Percentiles rank a stretch among this genome's conserved stretches.
phyloP scores from a whole-genome alignment of 2,113 vertebrate species.

The Python bivittatus region DNA sequence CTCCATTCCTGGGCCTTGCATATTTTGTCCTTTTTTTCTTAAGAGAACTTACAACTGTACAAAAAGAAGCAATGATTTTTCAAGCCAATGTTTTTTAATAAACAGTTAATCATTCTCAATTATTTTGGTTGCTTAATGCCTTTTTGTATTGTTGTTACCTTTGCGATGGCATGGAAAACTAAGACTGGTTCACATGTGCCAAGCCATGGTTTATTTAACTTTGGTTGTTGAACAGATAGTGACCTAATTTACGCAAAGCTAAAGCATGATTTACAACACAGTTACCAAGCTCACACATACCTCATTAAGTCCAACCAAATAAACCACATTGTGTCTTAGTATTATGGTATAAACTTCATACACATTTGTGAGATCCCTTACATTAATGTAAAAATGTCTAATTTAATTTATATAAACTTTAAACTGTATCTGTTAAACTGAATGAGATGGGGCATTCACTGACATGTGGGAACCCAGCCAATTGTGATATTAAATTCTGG shows the following conservation, averaged over 20 bases:
- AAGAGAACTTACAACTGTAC: background rate
- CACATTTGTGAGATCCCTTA: background rate
- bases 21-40: background rate
- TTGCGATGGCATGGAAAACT: background rate
- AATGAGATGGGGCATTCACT: background rate
- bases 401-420: no score
- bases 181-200: background rate
- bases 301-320: background rate
- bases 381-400: no score
- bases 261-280: background rate
- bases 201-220: background rate
- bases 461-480: background rate
- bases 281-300: background rate
- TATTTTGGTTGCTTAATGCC: background rate
- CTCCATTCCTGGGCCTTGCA: background rate
- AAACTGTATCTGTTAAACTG: background rate
- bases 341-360: background rate
- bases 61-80: background rate
- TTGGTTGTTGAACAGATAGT: background rate
- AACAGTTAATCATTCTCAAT: background rate
- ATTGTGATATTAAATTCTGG: background rate
- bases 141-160: background rate
- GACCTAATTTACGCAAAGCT: background rate
- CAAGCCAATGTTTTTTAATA: background rate
- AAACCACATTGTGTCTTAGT: background rate